A percentile compares a stretch with the other conserved stretches of the same genome.
Conservation (phyloP, 2,797 vertebrate species). For the Chaenodraco wilsoni region DNA sequence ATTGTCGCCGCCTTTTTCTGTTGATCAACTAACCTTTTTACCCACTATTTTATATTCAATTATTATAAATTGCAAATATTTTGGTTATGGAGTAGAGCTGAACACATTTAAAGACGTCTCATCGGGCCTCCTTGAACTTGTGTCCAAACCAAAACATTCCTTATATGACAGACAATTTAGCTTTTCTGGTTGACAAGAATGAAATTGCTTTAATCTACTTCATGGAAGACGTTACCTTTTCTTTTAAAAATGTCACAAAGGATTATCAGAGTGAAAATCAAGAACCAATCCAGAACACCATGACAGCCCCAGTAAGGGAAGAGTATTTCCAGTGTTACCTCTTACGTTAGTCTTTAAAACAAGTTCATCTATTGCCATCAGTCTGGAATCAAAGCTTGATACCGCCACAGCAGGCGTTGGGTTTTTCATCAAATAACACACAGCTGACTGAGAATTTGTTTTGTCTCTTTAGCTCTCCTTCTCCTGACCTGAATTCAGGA, state of each 20-base stretch:
- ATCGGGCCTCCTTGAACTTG: neutral
- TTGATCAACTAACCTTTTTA: neutral
- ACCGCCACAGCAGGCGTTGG: slow-evolving; percentile 49
- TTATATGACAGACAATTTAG: neutral
- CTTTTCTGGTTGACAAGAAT: neutral
- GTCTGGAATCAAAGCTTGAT: slow-evolving; percentile 52
- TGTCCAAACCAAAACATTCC: neutral
- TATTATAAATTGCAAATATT: neutral
- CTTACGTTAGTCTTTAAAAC: slow-evolving; percentile 28
- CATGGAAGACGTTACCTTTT: slow-evolving; percentile 1
- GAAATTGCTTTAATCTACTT: slow-evolving; percentile 7
- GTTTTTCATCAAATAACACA: slow-evolving; percentile 62
- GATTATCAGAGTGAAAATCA: slow-evolving; percentile 6
- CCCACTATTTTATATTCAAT: neutral
- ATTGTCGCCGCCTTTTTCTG: neutral
- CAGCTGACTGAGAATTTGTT: slow-evolving; percentile 58
- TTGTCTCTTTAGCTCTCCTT: slow-evolving; percentile 53
- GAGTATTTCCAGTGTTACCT: slow-evolving; percentile 29
- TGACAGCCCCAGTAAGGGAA: slow-evolving; percentile 8
- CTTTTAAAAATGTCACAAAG: slow-evolving; percentile 2
- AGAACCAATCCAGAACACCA: slow-evolving; percentile 9
- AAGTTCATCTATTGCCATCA: slow-evolving; percentile 60
- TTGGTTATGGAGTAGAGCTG: neutral
- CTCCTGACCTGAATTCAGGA: slow-evolving; percentile 69
- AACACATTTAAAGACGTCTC: neutral